Evolutionary conservation across 2,888 invertebrate species (phyloP).

Genomic region (Drosophila glabriapex): DNA sequence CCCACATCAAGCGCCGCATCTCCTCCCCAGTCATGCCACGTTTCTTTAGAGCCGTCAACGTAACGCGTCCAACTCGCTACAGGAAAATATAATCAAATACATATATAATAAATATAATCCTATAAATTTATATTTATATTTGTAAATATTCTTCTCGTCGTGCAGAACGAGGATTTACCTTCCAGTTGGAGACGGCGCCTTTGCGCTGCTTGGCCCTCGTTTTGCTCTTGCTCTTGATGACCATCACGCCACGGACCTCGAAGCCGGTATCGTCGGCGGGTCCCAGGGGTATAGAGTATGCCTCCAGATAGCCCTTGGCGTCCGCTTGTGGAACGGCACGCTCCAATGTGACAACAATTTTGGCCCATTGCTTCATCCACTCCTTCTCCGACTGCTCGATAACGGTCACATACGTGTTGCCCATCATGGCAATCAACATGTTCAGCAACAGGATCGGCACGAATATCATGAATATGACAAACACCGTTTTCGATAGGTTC

Average conservation of each 20-base stretch:
- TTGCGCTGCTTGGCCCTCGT: conserved; percentile 98
- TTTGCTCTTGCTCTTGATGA: conserved; percentile 98
- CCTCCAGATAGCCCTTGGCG: conserved; percentile 95
- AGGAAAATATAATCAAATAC: neutral
- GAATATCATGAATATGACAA: conserved; percentile 98
- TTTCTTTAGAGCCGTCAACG: conserved; percentile 92
- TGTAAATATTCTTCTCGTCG: neutral
- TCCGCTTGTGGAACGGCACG: conserved; percentile 96
- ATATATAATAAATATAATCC: no score
- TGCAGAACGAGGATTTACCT: conserved; percentile 87
- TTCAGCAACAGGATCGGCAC: conserved; percentile 98
- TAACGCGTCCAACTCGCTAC: conserved; percentile 93
- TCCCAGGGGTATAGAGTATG: conserved; percentile 97
- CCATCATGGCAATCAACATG: conserved; percentile 99
- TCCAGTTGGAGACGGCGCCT: conserved; percentile 98
- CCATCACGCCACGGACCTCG: conserved; percentile 97
- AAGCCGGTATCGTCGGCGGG: conserved; percentile 93
- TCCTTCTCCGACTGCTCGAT: conserved; percentile 99
- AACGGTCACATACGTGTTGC: conserved; percentile 98
- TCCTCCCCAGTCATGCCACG: conserved; percentile 95
- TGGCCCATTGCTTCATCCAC: conserved; percentile 99
- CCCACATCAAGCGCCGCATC: conserved; percentile 95
- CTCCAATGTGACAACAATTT: conserved; percentile 98
- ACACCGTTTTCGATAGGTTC: conserved; percentile 97
- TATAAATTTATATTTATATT: neutral